Evolutionary conservation across 92 coral and sea anemone species (phyloP).

Genomic region (Parazoanthus atlanticus): DNA sequence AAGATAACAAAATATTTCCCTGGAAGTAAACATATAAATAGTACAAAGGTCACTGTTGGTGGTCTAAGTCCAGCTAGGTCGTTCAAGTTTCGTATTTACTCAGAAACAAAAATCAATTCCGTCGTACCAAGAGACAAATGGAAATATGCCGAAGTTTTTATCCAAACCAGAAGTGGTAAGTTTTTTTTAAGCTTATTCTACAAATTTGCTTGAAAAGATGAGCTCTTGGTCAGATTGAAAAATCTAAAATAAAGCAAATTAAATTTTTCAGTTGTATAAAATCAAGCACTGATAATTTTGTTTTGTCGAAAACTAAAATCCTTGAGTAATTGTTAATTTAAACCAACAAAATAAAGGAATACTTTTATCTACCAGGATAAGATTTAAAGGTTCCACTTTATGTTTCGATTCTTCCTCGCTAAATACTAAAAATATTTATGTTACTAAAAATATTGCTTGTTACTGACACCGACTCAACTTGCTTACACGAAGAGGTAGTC

Average conservation of each 20-base stretch:
- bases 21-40: not conserved
- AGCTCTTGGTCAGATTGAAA: too few relatives aligned
- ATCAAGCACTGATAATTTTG: not conserved
- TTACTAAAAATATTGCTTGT: too few relatives aligned
- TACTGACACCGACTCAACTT: too few relatives aligned
- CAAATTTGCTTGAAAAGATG: too few relatives aligned
- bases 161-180: constrained; percentile 31
- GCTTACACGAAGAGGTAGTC: too few relatives aligned
- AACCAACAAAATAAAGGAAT: not conserved
- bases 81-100: constrained; percentile 44
- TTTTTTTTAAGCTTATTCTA: not conserved
- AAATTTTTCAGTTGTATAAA: too few relatives aligned
- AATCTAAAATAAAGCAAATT: too few relatives aligned
- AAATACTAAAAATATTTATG: too few relatives aligned
- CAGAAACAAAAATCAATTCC: constrained; percentile 25
- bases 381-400: too few relatives aligned
- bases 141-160: constrained; percentile 36
- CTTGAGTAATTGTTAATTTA: not conserved
- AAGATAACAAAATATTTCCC: constrained; percentile 25
- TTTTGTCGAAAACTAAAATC: not conserved
- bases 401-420: too few relatives aligned
- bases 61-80: constrained; percentile 23
- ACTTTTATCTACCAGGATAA: too few relatives aligned
- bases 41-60: not conserved
- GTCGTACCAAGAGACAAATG: constrained; percentile 34